Conservation (phyloP, 2,888 invertebrate genomes). For the Dendrolimus houi region DNA sequence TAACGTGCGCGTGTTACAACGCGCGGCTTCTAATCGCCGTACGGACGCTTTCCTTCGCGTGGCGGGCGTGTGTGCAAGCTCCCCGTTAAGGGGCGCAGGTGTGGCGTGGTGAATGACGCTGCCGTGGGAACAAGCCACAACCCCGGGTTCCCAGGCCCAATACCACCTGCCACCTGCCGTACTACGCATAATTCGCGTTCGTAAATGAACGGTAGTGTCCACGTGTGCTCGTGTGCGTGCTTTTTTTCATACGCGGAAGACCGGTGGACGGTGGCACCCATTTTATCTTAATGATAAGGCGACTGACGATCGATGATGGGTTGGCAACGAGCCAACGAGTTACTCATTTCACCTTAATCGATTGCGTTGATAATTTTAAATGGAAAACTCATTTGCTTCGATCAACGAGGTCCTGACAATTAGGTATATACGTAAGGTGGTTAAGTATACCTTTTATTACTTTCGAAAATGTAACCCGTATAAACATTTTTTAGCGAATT, state of each 20-base stretch:
- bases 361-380: constrained; percentile 30
- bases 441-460: neutral
- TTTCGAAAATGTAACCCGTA: too few species aligned
- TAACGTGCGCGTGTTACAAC: constrained; percentile 29
- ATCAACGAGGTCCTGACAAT: neutral
- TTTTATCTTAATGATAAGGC: constrained; percentile 56
- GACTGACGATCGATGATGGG: constrained; percentile 22
- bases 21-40: constrained; percentile 46
- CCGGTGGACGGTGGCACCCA: constrained; percentile 61
- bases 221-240: constrained; percentile 53
- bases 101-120: constrained; percentile 65
- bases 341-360: constrained; percentile 50
- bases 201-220: constrained; percentile 77
- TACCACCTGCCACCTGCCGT: constrained; percentile 70
- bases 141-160: constrained; percentile 67
- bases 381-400: constrained; percentile 13
- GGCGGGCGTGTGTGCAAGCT: constrained; percentile 67
- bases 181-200: constrained; percentile 75
- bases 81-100: constrained; percentile 74
- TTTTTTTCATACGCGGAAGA: constrained; percentile 68
- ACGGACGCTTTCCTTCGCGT: constrained; percentile 63
- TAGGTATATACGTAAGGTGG: neutral
- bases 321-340: constrained; percentile 19
- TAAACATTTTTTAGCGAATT: too few species aligned
- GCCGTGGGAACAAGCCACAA: constrained; percentile 68